Percentiles rank a stretch among this genome's conserved stretches.
These are phyloP conservation scores for Noctua janthe DNA, from an alignment of 2,888 invertebrate genomes.

Conservation along the genomic window DNA sequence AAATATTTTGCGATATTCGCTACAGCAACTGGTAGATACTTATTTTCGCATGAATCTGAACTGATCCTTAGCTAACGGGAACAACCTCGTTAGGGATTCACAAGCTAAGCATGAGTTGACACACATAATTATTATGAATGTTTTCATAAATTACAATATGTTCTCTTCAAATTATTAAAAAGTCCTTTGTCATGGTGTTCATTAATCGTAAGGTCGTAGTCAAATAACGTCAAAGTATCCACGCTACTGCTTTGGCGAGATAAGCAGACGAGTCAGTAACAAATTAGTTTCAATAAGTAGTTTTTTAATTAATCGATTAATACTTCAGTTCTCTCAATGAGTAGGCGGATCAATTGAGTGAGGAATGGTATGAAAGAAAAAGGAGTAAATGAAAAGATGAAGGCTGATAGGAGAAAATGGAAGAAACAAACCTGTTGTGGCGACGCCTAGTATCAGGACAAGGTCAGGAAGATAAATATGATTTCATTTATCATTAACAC, in stretches of 20 bases:
- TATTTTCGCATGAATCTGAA: conserved; percentile 21
- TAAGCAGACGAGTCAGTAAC: not conserved
- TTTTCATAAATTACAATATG: not conserved
- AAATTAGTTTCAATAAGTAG: not conserved
- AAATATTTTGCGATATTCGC: conserved; percentile 34
- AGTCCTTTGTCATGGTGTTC: not conserved
- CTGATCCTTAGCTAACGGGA: conserved; percentile 13
- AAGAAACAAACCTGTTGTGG: too few species aligned
- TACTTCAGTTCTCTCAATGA: not conserved
- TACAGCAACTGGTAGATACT: not conserved
- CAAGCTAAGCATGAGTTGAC: conserved; percentile 24
- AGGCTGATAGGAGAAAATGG: not conserved
- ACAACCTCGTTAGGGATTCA: conserved; percentile 6
- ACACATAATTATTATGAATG: not conserved
- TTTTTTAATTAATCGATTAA: not conserved
- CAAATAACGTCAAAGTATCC: not conserved
- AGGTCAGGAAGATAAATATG: too few species aligned
- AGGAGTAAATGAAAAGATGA: not conserved
- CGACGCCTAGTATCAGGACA: too few species aligned
- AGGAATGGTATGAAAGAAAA: not conserved
- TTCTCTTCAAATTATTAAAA: not conserved
- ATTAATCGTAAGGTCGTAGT: not conserved
- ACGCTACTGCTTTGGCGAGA: not conserved
- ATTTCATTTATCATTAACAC: too few species aligned
- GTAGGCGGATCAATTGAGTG: not conserved